These are phyloP conservation scores for Lophotis ruficrista DNA, from an alignment of 2,113 vertebrate genomes.

Conservation along the genomic window DNA sequence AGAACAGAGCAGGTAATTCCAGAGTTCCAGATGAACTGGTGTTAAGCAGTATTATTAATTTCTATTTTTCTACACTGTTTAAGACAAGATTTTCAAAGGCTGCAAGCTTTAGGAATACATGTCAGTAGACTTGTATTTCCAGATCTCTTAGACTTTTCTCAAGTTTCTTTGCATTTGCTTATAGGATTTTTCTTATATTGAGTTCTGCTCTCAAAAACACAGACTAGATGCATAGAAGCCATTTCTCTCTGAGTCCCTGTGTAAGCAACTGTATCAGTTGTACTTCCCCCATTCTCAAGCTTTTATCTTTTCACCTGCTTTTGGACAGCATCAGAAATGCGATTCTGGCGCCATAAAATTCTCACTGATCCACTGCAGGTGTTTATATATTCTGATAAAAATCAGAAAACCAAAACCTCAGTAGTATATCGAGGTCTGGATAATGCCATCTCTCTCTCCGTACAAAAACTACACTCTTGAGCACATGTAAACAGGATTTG, in stretches of 20 bases:
- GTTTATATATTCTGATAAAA: background rate
- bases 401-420: background rate
- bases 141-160: background rate
- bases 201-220: background rate
- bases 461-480: background rate
- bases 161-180: background rate
- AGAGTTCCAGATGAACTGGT: background rate
- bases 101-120: background rate
- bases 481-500: background rate
- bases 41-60: background rate
- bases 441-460: background rate
- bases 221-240: background rate
- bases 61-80: background rate
- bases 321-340: background rate
- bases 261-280: background rate
- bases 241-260: background rate
- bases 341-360: background rate
- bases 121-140: background rate
- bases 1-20: background rate
- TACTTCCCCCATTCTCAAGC: background rate
- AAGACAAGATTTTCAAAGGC: background rate
- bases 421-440: background rate
- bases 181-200: background rate
- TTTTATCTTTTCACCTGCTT: background rate
- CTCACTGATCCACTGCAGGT: background rate